Percentiles rank a stretch among this genome's conserved stretches.
Evolutionary conservation across 2,113 vertebrate species (phyloP).

Genomic region (Uria lomvia): DNA sequence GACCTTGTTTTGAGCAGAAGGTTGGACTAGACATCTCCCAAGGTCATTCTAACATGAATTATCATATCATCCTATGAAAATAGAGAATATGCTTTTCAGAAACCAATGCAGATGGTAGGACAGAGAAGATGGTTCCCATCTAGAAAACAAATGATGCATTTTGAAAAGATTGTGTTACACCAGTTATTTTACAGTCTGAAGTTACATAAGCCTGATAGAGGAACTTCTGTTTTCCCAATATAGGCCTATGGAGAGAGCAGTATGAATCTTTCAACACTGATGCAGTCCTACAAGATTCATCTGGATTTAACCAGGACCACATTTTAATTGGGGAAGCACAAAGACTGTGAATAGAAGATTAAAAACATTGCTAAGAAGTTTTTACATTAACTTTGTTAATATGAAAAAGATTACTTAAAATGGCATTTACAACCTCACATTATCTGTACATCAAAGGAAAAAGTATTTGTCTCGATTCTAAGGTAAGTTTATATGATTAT

Average conservation of each 20-base stretch:
- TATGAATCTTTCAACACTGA: neutral
- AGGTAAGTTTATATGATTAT: neutral
- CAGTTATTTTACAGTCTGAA: neutral
- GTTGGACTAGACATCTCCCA: neutral
- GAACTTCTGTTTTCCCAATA: neutral
- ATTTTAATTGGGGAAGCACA: slow-evolving; percentile 4
- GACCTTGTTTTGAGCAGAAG: neutral
- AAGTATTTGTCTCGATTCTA: neutral
- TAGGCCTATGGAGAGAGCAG: neutral
- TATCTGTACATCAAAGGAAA: neutral
- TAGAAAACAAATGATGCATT: neutral
- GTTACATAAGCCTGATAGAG: neutral
- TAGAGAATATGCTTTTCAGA: neutral
- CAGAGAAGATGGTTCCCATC: neutral
- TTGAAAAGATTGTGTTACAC: neutral
- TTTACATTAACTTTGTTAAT: neutral
- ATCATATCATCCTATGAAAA: neutral
- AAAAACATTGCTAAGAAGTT: neutral
- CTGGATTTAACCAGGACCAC: neutral
- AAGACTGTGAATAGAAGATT: neutral
- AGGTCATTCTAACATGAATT: neutral
- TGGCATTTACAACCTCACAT: neutral
- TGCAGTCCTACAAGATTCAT: neutral
- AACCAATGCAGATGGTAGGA: neutral
- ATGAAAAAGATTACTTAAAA: neutral